These are phyloP conservation scores for Blastobasis adustella DNA, from an alignment of 2,888 invertebrate genomes.

Conservation along the genomic window DNA sequence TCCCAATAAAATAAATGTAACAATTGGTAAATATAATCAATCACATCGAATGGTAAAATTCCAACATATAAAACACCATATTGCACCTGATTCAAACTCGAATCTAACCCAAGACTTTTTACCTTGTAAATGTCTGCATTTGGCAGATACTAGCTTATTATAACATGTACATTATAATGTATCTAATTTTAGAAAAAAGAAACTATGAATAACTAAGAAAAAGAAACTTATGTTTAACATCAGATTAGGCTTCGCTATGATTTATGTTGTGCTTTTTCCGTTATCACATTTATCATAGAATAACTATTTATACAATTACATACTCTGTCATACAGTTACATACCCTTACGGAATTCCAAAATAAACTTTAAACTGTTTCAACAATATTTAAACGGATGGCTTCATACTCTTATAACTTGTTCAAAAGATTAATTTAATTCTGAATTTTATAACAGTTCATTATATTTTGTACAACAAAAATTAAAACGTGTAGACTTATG, in stretches of 20 bases:
- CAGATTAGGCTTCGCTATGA: slow-evolving; percentile 66
- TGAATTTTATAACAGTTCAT: too few relatives aligned
- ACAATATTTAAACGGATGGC: slow-evolving; percentile 26
- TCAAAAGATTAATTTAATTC: too few relatives aligned
- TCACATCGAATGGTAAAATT: slow-evolving; percentile 16
- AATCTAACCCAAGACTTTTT: slow-evolving; percentile 37
- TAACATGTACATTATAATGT: slow-evolving; percentile 41
- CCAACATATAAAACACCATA: slow-evolving; percentile 38
- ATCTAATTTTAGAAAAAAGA: slow-evolving; percentile 46
- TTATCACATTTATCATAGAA: slow-evolving; percentile 67
- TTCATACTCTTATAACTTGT: background rate
- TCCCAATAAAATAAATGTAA: slow-evolving; percentile 5
- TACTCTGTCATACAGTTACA: slow-evolving; percentile 57
- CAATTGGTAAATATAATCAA: slow-evolving; percentile 6
- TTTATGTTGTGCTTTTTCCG: slow-evolving; percentile 68
- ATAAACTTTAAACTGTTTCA: slow-evolving; percentile 39
- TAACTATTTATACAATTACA: slow-evolving; percentile 51
- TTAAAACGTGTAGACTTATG: too few relatives aligned
- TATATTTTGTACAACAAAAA: too few relatives aligned
- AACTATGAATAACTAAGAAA: slow-evolving; percentile 46
- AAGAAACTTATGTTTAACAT: slow-evolving; percentile 53
- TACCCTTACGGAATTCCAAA: slow-evolving; percentile 40
- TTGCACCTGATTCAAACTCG: slow-evolving; percentile 53
- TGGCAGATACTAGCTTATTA: slow-evolving; percentile 40
- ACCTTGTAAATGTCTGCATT: slow-evolving; percentile 36